These are phyloP conservation scores for Trachelipus rathkii DNA, from an alignment of 1,140 invertebrate species.

Conservation along the genomic window DNA sequence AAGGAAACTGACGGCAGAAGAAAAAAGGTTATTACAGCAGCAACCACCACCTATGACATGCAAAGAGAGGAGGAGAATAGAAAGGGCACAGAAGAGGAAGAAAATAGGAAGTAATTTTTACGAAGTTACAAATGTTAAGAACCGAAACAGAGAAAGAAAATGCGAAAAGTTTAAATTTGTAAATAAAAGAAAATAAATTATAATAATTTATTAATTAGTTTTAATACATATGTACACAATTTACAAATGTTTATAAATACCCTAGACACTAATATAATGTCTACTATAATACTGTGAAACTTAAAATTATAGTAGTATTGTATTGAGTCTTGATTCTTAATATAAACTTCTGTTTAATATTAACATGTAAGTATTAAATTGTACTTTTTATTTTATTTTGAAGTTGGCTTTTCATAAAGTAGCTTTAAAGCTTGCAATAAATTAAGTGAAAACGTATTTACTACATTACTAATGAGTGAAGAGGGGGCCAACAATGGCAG, in stretches of 20 bases:
- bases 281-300: background rate
- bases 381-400: no score
- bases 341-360: no score
- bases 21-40: conserved; percentile 47
- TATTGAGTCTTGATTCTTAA: no score
- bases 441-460: no score
- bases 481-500: no score
- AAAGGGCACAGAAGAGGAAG: background rate
- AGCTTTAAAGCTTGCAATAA: no score
- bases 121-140: background rate
- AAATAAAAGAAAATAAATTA: conserved; percentile 11
- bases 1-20: conserved; percentile 65
- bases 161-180: background rate
- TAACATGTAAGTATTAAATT: no score
- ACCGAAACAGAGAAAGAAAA: conserved; percentile 9
- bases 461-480: no score
- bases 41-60: background rate
- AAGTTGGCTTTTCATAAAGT: no score
- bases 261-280: background rate
- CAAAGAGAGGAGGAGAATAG: background rate
- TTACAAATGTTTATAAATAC: background rate
- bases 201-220: no score
- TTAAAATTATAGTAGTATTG: no score
- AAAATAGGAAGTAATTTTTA: background rate
- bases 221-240: no score